Percentiles rank a stretch among this genome's conserved stretches.
Conservation (phyloP, 92 coral and sea anemone species). For the Porites lobata region DNA sequence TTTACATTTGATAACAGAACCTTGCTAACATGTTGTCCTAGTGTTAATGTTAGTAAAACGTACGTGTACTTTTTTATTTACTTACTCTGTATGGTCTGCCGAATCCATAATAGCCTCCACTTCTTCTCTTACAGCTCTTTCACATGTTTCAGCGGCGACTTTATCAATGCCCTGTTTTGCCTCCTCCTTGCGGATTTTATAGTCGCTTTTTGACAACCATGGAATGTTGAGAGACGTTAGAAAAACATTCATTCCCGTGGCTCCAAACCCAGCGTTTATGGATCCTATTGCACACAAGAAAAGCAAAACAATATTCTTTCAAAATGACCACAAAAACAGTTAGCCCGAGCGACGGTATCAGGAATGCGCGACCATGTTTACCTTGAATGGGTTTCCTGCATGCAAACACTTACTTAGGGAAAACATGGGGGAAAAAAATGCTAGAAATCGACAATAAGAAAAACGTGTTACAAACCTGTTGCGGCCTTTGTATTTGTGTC, state of each 20-base stretch:
- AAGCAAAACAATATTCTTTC: no score
- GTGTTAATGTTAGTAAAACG: neutral
- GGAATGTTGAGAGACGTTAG: slow-evolving; percentile 52
- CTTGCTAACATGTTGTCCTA: neutral
- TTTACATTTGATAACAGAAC: no score
- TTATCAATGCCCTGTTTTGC: slow-evolving; percentile 40
- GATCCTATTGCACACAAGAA: slow-evolving; percentile 20
- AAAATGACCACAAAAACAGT: no score
- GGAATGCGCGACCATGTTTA: neutral
- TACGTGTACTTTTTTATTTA: neutral
- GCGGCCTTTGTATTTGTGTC: slow-evolving; percentile 56
- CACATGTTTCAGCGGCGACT: slow-evolving; percentile 26
- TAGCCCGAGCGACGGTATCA: no score
- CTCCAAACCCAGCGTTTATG: slow-evolving; percentile 54
- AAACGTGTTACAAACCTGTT: slow-evolving; percentile 30
- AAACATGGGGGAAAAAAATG: neutral
- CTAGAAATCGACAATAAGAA: neutral
- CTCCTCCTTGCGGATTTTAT: slow-evolving; percentile 61
- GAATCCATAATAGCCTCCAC: slow-evolving; percentile 21
- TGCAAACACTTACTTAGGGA: neutral
- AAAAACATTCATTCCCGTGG: slow-evolving; percentile 48
- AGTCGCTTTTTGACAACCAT: slow-evolving; percentile 43
- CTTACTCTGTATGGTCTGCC: slow-evolving; percentile 10
- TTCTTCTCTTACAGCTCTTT: slow-evolving; percentile 32
- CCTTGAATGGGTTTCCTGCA: neutral